A percentile compares a stretch with the other conserved stretches of the same genome.
These are phyloP conservation scores for Troides oblongomaculatus DNA, from an alignment of 2,888 invertebrate genomes.

Conservation along the genomic window DNA sequence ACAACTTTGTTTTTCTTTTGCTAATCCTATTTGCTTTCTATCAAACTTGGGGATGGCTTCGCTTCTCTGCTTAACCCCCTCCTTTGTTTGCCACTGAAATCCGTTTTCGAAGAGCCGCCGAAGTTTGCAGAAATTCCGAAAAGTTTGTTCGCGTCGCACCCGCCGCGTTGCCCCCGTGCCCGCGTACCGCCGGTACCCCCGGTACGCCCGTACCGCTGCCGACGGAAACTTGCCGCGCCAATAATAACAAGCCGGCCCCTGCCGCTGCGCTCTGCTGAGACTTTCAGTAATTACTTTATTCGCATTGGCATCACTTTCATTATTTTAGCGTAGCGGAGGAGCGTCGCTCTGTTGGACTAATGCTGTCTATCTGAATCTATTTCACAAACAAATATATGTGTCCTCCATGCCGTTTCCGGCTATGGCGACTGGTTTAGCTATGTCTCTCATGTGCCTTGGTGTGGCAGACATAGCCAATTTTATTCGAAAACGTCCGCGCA, in stretches of 20 bases:
- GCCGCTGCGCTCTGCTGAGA: constrained; percentile 63
- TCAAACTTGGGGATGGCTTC: constrained; percentile 71
- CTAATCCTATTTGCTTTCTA: constrained; percentile 78
- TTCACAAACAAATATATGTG: too few relatives aligned
- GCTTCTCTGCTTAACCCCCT: constrained; percentile 42
- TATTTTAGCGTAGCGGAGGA: constrained; percentile 44
- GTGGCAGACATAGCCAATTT: too few relatives aligned
- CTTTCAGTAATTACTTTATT: constrained; percentile 79
- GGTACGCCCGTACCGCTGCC: constrained; percentile 45
- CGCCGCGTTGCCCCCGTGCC: constrained; percentile 54
- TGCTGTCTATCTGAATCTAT: too few relatives aligned
- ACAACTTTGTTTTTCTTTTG: constrained; percentile 67
- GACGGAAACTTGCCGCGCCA: constrained; percentile 64
- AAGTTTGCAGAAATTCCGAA: constrained; percentile 67
- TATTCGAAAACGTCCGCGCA: too few relatives aligned
- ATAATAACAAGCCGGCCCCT: constrained; percentile 72
- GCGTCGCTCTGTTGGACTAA: background rate
- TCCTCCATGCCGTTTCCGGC: too few relatives aligned
- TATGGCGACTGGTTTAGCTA: too few relatives aligned
- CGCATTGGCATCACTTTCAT: constrained; percentile 70
- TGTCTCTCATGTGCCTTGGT: too few relatives aligned
- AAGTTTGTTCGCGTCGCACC: constrained; percentile 37
- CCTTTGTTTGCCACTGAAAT: constrained; percentile 71
- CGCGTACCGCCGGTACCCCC: too few relatives aligned
- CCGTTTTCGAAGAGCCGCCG: constrained; percentile 72